These are phyloP conservation scores for Acanthaster planci DNA, from an alignment of 35 echinoderm and acorn worm species.

Conservation along the genomic window DNA sequence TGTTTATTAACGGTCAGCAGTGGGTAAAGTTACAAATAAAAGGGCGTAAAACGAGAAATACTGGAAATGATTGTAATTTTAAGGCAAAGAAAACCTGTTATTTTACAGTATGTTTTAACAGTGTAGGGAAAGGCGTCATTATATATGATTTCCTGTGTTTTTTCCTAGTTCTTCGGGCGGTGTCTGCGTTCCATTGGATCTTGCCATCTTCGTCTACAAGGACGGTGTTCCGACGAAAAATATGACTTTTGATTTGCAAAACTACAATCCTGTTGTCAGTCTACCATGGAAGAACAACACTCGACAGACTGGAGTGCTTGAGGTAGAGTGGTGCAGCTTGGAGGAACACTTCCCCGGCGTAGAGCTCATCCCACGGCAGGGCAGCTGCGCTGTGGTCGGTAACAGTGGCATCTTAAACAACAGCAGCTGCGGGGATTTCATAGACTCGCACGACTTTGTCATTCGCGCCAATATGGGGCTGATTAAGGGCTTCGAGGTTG, in stretches of 20 bases:
- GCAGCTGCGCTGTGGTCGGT: conserved; percentile 38
- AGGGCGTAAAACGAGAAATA: too few species aligned
- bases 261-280: background rate
- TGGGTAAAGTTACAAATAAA: too few species aligned
- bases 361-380: conserved; percentile 12
- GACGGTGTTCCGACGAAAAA: background rate
- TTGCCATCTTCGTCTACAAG: conserved; percentile 7
- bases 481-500: conserved; percentile 19
- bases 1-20: too few species aligned
- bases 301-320: background rate
- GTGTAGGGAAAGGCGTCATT: too few species aligned
- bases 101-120: too few species aligned
- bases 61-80: too few species aligned
- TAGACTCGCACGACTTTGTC: conserved; percentile 51
- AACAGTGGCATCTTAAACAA: conserved; percentile 49
- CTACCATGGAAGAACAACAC: background rate
- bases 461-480: conserved; percentile 35
- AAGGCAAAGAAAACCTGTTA: too few species aligned
- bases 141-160: too few species aligned
- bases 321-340: background rate
- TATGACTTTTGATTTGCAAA: background rate
- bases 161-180: background rate
- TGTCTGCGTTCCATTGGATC: background rate
- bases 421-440: conserved; percentile 37
- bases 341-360: conserved; percentile 2